phyloP scores from a whole-genome alignment of 2,888 invertebrate species.

The Aporophyla nigra region DNA sequence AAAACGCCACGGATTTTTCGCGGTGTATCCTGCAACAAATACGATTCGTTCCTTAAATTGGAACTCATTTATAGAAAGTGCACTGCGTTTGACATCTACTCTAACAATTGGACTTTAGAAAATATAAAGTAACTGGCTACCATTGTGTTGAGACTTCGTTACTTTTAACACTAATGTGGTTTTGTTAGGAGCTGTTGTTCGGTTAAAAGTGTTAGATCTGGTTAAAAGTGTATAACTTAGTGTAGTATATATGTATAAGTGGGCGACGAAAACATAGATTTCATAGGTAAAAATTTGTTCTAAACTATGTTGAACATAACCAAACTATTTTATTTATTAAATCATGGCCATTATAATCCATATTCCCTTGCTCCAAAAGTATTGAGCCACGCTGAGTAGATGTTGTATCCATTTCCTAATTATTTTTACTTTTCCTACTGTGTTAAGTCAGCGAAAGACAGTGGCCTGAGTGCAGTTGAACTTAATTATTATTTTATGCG shows the following conservation, averaged over 20 bases:
- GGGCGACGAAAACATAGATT: background rate
- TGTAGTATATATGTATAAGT: background rate
- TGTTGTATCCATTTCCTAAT: too few relatives aligned
- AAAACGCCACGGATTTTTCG: background rate
- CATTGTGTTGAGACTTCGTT: slow-evolving; percentile 23
- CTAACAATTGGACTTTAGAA: slow-evolving; percentile 31
- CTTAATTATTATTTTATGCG: too few relatives aligned
- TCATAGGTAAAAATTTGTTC: background rate
- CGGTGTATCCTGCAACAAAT: slow-evolving; percentile 15
- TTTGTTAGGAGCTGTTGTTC: background rate
- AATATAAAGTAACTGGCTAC: slow-evolving; percentile 20
- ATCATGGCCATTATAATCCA: background rate
- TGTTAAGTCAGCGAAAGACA: too few relatives aligned
- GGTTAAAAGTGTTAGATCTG: background rate
- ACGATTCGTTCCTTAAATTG: slow-evolving; percentile 53
- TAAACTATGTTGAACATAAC: background rate
- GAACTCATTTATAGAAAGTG: slow-evolving; percentile 58
- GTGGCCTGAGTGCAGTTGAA: too few relatives aligned
- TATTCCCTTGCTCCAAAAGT: too few relatives aligned
- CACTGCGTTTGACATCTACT: slow-evolving; percentile 58
- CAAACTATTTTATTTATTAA: background rate
- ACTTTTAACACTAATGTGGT: slow-evolving; percentile 20
- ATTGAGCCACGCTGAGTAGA: too few relatives aligned
- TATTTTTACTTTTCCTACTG: too few relatives aligned
- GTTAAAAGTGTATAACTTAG: background rate